Conservation (phyloP, 2,797 vertebrate genomes). For the Gephyroberyx darwinii region DNA sequence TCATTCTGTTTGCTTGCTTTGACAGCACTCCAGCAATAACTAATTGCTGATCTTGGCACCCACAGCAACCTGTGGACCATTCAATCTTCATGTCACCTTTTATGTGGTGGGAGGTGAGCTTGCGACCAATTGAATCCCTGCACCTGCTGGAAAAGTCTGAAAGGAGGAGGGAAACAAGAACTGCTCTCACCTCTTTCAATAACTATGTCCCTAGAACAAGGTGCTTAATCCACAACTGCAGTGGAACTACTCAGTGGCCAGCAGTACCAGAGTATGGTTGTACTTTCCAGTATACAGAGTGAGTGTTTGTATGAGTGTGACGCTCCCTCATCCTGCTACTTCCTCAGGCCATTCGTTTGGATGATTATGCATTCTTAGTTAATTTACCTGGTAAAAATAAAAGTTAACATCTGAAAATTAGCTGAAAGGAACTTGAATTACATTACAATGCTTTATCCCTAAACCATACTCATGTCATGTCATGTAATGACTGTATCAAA, state of each 20-base stretch:
- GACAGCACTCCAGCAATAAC: not conserved
- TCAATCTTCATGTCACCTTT: constrained; percentile 26
- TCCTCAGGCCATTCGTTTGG: too few species aligned
- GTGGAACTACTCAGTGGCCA: too few species aligned
- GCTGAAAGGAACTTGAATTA: not conserved
- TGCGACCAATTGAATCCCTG: constrained; percentile 15
- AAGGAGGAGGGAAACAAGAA: too few species aligned
- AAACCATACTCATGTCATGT: not conserved
- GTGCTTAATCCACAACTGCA: too few species aligned
- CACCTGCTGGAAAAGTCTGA: too few species aligned
- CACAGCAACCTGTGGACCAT: constrained; percentile 3
- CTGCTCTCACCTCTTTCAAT: too few species aligned
- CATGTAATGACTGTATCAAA: not conserved
- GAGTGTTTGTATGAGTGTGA: too few species aligned
- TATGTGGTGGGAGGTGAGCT: constrained; percentile 22
- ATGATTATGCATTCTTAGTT: too few species aligned
- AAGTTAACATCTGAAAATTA: not conserved
- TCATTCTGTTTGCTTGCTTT: not conserved
- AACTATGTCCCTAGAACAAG: too few species aligned
- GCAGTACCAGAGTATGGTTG: too few species aligned
- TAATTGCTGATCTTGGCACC: constrained; percentile 9
- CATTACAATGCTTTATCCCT: not conserved
- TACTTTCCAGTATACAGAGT: too few species aligned
- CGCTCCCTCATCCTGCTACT: too few species aligned
- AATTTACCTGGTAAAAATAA: not conserved